Conservation (phyloP, 2,113 vertebrate genomes). For the Acanthochromis polyacanthus region DNA sequence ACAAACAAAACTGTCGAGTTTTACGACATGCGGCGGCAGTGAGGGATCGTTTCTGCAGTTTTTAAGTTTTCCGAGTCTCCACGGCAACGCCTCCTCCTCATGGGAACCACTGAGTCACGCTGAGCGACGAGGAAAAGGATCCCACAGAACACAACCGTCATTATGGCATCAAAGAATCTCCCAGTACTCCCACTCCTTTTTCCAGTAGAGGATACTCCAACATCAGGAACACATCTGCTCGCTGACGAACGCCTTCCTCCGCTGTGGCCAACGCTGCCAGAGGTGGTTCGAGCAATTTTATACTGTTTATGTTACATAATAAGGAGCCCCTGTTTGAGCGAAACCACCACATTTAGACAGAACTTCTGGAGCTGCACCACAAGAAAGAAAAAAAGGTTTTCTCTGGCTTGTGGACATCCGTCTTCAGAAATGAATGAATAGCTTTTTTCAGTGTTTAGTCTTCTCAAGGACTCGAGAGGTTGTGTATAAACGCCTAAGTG, state of each 20-base stretch:
- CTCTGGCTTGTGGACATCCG: not conserved
- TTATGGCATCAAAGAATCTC: constrained; percentile 56
- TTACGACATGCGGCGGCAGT: not conserved
- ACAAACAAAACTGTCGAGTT: not conserved
- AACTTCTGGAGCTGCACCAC: not conserved
- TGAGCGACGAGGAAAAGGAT: constrained; percentile 20
- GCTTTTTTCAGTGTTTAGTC: constrained; percentile 46
- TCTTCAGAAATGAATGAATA: constrained; percentile 29
- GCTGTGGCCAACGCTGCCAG: not conserved
- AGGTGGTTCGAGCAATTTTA: not conserved
- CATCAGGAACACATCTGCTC: constrained; percentile 20
- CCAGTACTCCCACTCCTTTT: constrained; percentile 27
- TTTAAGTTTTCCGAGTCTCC: not conserved
- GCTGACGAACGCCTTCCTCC: not conserved
- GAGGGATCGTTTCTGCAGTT: not conserved
- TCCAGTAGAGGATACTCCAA: constrained; percentile 15
- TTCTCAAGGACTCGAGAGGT: constrained; percentile 20
- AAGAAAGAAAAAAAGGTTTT: not conserved
- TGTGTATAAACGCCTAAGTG: constrained; percentile 19
- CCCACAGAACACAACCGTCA: constrained; percentile 45
- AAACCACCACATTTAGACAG: not conserved
- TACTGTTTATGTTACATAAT: constrained; percentile 10
- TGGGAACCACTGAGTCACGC: constrained; percentile 81
- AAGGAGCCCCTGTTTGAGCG: not conserved
- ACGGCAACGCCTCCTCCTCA: constrained; percentile 41